phyloP scores from a whole-genome alignment of 35 echinoderm and acorn worm genomes.

The Chiridota heheva region DNA sequence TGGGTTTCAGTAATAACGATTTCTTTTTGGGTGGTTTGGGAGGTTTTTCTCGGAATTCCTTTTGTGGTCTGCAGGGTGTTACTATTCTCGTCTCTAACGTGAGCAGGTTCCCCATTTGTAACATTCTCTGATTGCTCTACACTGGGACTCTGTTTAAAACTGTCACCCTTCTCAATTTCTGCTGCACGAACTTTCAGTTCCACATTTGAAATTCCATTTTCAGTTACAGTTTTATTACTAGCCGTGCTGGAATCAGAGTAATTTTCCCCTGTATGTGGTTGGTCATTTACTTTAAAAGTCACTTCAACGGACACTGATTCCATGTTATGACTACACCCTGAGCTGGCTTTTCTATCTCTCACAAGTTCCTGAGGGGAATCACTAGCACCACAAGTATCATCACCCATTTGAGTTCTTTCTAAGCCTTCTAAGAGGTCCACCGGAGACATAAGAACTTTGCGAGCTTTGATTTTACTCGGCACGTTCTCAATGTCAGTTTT shows the following conservation, averaged over 20 bases:
- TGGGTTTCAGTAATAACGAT: constrained; percentile 62
- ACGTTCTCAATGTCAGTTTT: neutral
- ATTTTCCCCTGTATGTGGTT: neutral
- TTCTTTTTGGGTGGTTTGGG: constrained; percentile 28
- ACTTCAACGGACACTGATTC: neutral
- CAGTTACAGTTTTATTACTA: constrained; percentile 32
- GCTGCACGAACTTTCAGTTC: too few relatives aligned
- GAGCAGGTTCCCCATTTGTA: too few relatives aligned
- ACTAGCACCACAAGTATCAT: neutral
- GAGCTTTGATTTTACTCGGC: too few relatives aligned
- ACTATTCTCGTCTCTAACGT: neutral
- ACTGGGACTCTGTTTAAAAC: too few relatives aligned
- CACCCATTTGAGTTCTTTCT: neutral
- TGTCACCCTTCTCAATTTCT: too few relatives aligned
- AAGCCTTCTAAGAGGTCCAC: constrained; percentile 64
- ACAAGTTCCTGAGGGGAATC: neutral
- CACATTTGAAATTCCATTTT: too few relatives aligned
- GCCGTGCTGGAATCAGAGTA: constrained; percentile 33
- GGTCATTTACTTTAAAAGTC: neutral
- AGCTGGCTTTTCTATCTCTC: too few relatives aligned
- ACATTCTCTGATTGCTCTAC: too few relatives aligned
- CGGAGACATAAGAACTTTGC: constrained; percentile 12
- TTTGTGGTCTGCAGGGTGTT: constrained; percentile 13
- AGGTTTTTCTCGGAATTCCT: constrained; percentile 19
- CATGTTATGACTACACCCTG: neutral